Percentiles rank a stretch among this genome's conserved stretches.
Conservation (phyloP, 2,113 vertebrate species). For the Semicossyphus pulcher region DNA sequence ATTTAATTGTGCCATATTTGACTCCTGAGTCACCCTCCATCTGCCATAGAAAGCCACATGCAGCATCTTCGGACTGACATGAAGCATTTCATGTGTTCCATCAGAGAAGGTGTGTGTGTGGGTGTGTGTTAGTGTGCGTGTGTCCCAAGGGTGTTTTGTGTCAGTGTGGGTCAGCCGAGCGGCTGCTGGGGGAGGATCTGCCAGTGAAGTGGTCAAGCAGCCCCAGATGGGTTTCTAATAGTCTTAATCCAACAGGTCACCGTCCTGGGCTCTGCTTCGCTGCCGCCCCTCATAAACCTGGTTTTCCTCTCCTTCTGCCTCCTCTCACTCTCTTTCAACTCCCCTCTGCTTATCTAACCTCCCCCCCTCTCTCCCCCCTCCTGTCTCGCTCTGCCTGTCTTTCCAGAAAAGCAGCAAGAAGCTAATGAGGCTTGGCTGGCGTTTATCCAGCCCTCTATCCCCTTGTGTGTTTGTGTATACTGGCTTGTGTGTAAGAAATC, state of each 20-base stretch:
- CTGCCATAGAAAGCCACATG: slow-evolving; percentile 52
- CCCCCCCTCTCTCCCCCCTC: slow-evolving; percentile 36
- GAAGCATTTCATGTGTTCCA: slow-evolving; percentile 58
- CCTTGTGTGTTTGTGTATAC: slow-evolving; percentile 32
- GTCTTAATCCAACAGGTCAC: slow-evolving; percentile 82
- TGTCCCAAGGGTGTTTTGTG: slow-evolving; percentile 60
- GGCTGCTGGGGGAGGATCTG: slow-evolving; percentile 75
- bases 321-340: slow-evolving; percentile 66
- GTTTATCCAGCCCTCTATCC: slow-evolving; percentile 77
- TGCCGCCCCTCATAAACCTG: slow-evolving; percentile 49
- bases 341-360: slow-evolving; percentile 76
- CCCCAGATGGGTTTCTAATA: slow-evolving; percentile 83
- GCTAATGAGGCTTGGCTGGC: slow-evolving; percentile 82
- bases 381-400: slow-evolving; percentile 73
- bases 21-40: slow-evolving; percentile 53
- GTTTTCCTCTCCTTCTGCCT: slow-evolving; percentile 66
- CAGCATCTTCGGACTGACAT: slow-evolving; percentile 57
- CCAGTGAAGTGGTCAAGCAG: slow-evolving; percentile 78
- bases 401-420: slow-evolving; percentile 76
- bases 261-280: slow-evolving; percentile 43
- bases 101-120: slow-evolving; percentile 35
- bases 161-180: slow-evolving; percentile 67
- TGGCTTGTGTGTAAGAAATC: slow-evolving; percentile 30
- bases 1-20: slow-evolving; percentile 47
- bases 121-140: slow-evolving; percentile 35